A percentile compares a stretch with the other conserved stretches of the same genome.
These are phyloP conservation scores for Odontophorus gujanensis DNA, from an alignment of 2,113 vertebrate species.

Conservation along the genomic window DNA sequence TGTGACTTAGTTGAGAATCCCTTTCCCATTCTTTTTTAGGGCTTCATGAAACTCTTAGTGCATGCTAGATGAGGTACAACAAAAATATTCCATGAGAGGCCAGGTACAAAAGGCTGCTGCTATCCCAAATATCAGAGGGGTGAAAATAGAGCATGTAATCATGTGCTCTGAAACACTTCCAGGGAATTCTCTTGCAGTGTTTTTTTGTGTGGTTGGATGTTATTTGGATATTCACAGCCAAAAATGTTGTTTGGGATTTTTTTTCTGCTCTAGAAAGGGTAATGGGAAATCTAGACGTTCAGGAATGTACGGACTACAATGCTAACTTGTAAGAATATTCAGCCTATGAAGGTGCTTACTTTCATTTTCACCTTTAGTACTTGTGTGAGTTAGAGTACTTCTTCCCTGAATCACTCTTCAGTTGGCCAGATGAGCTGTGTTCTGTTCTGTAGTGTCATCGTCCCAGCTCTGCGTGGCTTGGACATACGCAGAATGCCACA, in stretches of 20 bases:
- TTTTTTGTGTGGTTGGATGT: neutral
- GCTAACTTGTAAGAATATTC: neutral
- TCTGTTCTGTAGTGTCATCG: neutral
- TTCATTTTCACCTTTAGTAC: neutral
- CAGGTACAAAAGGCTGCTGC: neutral
- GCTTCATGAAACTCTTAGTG: neutral
- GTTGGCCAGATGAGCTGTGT: neutral
- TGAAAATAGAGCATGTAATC: neutral
- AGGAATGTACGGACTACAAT: neutral
- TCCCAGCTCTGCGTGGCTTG: neutral
- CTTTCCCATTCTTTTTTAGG: neutral
- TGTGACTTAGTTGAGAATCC: neutral
- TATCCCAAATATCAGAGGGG: neutral
- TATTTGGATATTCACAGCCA: neutral
- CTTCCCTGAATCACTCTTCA: neutral
- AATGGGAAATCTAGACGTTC: neutral
- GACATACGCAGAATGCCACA: neutral
- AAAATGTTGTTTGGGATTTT: neutral
- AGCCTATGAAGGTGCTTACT: neutral
- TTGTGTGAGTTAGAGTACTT: neutral
- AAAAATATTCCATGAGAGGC: neutral
- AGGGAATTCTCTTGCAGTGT: neutral
- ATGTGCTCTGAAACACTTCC: slow-evolving; percentile 1
- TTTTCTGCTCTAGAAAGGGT: neutral
- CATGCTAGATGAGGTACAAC: neutral